A percentile compares a stretch with the other conserved stretches of the same genome.
Conservation (phyloP, 2,888 invertebrate genomes). For the Alentia gelatinosa region DNA sequence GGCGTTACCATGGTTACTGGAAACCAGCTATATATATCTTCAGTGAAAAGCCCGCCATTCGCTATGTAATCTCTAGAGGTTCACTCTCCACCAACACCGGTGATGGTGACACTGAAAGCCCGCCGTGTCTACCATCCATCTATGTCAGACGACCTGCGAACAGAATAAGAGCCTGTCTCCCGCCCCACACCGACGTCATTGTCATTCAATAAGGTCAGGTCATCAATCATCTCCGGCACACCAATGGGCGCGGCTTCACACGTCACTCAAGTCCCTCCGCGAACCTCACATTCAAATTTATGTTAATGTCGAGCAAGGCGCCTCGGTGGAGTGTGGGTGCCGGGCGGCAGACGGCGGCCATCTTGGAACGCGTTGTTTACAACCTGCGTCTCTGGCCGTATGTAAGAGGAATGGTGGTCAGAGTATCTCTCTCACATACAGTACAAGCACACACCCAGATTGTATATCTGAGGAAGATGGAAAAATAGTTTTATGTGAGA, state of each 20-base stretch:
- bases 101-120: neutral
- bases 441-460: too few species aligned
- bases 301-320: slow-evolving; percentile 50
- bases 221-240: neutral
- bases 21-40: too few species aligned
- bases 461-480: too few species aligned
- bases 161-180: too few species aligned
- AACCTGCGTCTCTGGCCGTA: neutral
- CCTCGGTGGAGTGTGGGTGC: neutral
- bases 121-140: neutral
- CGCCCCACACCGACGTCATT: neutral
- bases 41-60: too few species aligned
- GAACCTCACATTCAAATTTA: slow-evolving; percentile 27
- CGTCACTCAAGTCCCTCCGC: neutral
- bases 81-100: too few species aligned
- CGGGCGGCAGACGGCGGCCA: neutral
- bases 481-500: too few species aligned
- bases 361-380: slow-evolving; percentile 27
- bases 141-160: neutral
- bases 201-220: neutral
- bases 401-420: too few species aligned
- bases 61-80: too few species aligned
- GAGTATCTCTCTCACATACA: too few species aligned
- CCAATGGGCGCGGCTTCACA: neutral
- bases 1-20: too few species aligned